phyloP scores from a whole-genome alignment of 2,113 vertebrate genomes.

The Thamnaconus septentrionalis region DNA sequence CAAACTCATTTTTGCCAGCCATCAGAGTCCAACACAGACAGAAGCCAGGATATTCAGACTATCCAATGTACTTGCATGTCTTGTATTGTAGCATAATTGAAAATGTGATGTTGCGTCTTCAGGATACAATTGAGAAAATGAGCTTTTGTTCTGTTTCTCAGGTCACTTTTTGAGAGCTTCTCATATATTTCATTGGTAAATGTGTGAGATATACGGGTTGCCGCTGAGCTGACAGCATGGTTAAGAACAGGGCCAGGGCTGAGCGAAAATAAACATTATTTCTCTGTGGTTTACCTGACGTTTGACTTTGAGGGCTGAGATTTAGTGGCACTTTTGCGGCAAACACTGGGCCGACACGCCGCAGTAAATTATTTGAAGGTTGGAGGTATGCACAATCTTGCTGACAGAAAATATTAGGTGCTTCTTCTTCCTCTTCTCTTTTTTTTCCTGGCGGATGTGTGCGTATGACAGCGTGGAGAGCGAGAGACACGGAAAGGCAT shows the following conservation, averaged over 20 bases:
- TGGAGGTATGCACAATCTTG: constrained; percentile 71
- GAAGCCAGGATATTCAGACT: too few species aligned
- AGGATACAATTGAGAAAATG: too few species aligned
- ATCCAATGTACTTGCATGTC: too few species aligned
- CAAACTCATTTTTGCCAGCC: too few species aligned
- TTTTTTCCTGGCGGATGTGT: constrained; percentile 36
- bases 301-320: constrained; percentile 81
- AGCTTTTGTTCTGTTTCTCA: too few species aligned
- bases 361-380: constrained; percentile 80
- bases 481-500: constrained; percentile 26
- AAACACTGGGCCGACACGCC: constrained; percentile 72
- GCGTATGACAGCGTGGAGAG: constrained; percentile 23
- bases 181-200: constrained; percentile 58
- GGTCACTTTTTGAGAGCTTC: constrained; percentile 55
- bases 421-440: constrained; percentile 29
- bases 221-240: constrained; percentile 64
- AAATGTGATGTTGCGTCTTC: too few species aligned
- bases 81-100: too few species aligned
- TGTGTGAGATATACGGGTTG: constrained; percentile 62
- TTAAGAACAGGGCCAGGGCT: constrained; percentile 71
- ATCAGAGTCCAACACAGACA: too few species aligned
- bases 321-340: constrained; percentile 77
- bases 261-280: constrained; percentile 83
- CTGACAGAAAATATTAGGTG: constrained; percentile 69
- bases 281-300: constrained; percentile 77